phyloP scores from a whole-genome alignment of 92 coral and sea anemone genomes.

The Actinostola sp. region DNA sequence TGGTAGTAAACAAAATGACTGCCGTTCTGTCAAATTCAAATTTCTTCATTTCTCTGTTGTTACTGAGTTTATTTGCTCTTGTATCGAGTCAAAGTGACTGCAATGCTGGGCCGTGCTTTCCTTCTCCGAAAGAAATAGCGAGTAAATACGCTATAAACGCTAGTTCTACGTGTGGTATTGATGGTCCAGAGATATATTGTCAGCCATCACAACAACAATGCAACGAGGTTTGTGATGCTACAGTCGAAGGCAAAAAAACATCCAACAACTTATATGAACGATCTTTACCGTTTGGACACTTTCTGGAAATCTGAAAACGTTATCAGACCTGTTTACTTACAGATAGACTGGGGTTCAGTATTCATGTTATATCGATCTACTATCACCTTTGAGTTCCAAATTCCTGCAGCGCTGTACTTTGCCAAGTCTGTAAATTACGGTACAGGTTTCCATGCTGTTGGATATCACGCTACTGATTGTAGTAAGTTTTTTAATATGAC shows the following conservation, averaged over 20 bases:
- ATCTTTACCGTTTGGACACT: slow-evolving; percentile 33
- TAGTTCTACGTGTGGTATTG: slow-evolving; percentile 89
- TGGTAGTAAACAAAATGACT: too few species aligned
- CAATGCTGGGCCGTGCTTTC: slow-evolving; percentile 68
- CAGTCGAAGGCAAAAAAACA: slow-evolving; percentile 28
- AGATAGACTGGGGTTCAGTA: slow-evolving; percentile 66
- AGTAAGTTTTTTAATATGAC: slow-evolving; percentile 68
- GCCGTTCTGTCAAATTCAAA: slow-evolving; percentile 36
- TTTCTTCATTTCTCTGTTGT: slow-evolving; percentile 32
- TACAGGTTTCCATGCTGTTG: slow-evolving; percentile 44
- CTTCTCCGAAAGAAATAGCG: slow-evolving; percentile 57
- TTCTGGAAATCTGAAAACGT: slow-evolving; percentile 92
- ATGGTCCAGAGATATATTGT: slow-evolving; percentile 55
- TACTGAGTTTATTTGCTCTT: slow-evolving; percentile 34
- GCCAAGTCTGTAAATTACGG: slow-evolving; percentile 85
- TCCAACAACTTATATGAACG: slow-evolving; percentile 67
- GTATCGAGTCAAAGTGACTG: slow-evolving; percentile 51
- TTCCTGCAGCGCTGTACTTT: slow-evolving; percentile 92
- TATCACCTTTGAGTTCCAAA: slow-evolving; percentile 70
- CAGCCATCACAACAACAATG: slow-evolving; percentile 37
- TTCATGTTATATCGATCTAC: slow-evolving; percentile 70
- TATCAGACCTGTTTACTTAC: slow-evolving; percentile 74
- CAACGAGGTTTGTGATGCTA: slow-evolving; percentile 65
- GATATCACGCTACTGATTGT: slow-evolving; percentile 77
- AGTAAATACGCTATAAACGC: slow-evolving; percentile 59